These are phyloP conservation scores for Endomychus coccineus DNA, from an alignment of 2,888 invertebrate species.

Conservation along the genomic window DNA sequence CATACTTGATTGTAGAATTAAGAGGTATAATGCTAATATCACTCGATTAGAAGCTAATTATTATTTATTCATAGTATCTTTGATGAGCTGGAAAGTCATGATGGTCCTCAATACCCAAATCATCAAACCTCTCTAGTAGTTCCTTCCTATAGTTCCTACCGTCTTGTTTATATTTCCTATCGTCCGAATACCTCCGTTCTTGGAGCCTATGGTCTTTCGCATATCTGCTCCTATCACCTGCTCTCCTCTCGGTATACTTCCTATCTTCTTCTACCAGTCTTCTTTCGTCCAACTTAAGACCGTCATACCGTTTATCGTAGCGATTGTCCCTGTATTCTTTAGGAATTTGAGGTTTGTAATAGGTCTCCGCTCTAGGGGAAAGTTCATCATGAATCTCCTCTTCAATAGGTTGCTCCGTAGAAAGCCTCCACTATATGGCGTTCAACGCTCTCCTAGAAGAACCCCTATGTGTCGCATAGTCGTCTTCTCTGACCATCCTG, in stretches of 20 bases:
- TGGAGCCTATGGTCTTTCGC: conserved; percentile 18
- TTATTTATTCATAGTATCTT: conserved; percentile 39
- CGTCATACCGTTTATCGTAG: conserved; percentile 20
- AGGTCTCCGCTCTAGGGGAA: conserved; percentile 34
- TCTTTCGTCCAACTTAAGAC: conserved; percentile 15
- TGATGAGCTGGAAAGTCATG: conserved; percentile 38
- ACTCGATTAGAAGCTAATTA: too few species aligned
- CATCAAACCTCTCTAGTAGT: conserved; percentile 41
- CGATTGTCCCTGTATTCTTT: conserved; percentile 38
- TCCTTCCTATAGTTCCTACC: conserved; percentile 42
- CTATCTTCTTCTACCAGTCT: conserved; percentile 17
- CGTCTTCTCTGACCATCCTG: conserved; percentile 35
- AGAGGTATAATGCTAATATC: too few species aligned
- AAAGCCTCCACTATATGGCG: conserved; percentile 60
- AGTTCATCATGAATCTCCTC: conserved; percentile 42
- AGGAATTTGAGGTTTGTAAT: conserved; percentile 41
- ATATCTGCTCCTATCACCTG: conserved; percentile 22
- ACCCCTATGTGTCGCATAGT: conserved; percentile 48
- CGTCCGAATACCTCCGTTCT: conserved; percentile 19
- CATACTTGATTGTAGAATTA: too few species aligned
- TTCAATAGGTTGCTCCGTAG: conserved; percentile 46
- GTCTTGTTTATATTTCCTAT: conserved; percentile 29
- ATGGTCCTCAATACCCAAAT: conserved; percentile 42
- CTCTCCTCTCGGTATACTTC: conserved; percentile 24
- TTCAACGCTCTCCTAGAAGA: conserved; percentile 64